Base-by-base conservation (phyloP, 2,113 vertebrate genomes). In the Turnix velox region DNA sequence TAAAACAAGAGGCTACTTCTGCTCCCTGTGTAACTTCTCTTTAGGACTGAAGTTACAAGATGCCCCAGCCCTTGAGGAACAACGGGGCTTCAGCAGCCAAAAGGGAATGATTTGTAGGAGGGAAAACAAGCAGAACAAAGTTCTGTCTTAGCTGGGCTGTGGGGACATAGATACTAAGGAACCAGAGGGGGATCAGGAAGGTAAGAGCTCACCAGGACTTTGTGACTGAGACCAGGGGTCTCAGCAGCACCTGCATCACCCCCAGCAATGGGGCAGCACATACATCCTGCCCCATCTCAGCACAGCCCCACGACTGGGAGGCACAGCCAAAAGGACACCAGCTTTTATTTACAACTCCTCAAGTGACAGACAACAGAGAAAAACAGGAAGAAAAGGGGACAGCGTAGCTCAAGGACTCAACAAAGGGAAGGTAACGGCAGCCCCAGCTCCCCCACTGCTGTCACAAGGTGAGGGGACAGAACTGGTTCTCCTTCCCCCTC, bases 321-420 rank as follows among this genome's bases (percentile, higher is more conserved):
- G 81, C 92, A 77, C 82, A 84, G 72, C 93, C 95, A 97, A 97
- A 97, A 97, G 95, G 95, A 96, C 96, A 95, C 79, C 91, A 96
- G 96, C 58, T 40, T 97, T 97, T 97, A 97, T 97, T 97, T 97
- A 97, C 96, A 97, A 96, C 93, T 94, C 96, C 93, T 96, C 95
- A 95, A 96, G 86, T 93, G 93, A 97, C 96, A 96, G 95, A 97
- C 93, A 95, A 93, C 89, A 90, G 68, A 42, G 72, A 87, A 62
- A 84, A 54, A 62, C 63, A 57, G 73, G 52, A 88, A 67, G 39
- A 63, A 67, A 84, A 77, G 46, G 79, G 83, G 80, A 93, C 91
- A 90, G 88, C 61, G 84, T 30, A 84, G 89, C 92, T 94, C 79
- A 84, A 80, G 12, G 67, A 94, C 85, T 84, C 66, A 79, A 94